These are phyloP conservation scores for Hucho hucho DNA, from an alignment of 2,113 vertebrate species.

Conservation along the genomic window DNA sequence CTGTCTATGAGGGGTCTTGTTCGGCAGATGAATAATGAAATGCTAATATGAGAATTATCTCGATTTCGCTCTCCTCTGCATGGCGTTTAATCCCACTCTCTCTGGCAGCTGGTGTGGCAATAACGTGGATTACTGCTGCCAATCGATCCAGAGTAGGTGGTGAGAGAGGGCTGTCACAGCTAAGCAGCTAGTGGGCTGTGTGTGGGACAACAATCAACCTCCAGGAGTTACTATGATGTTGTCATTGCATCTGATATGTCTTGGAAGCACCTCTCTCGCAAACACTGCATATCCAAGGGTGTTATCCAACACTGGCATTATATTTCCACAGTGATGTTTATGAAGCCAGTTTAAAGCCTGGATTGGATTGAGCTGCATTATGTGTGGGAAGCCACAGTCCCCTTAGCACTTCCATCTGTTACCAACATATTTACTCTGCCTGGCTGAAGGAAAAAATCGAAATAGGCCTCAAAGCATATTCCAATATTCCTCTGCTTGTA, in stretches of 20 bases:
- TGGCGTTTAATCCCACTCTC: neutral
- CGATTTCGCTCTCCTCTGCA: neutral
- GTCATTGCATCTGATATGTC: slow-evolving; percentile 1
- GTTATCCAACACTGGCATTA: neutral
- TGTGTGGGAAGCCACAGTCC: slow-evolving; percentile 43
- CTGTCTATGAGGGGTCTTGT: neutral
- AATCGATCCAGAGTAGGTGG: slow-evolving; percentile 15
- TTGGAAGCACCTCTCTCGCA: neutral
- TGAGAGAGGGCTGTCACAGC: neutral
- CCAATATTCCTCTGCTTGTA: slow-evolving; percentile 21
- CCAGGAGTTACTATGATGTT: neutral
- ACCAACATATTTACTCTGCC: slow-evolving; percentile 11
- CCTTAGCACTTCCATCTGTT: slow-evolving; percentile 43
- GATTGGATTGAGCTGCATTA: slow-evolving; percentile 29
- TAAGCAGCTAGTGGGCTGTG: slow-evolving; percentile 27
- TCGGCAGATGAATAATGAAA: neutral
- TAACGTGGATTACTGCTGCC: slow-evolving; percentile 22
- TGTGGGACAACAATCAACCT: neutral
- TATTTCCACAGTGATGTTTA: neutral
- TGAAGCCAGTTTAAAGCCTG: slow-evolving; percentile 12
- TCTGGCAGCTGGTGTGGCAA: neutral
- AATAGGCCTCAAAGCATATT: slow-evolving; percentile 7
- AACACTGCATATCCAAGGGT: neutral
- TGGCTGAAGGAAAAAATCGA: slow-evolving; percentile 19
- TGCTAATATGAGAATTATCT: neutral